phyloP scores from a whole-genome alignment of 2,888 invertebrate species.

The Tyria jacobaeae region DNA sequence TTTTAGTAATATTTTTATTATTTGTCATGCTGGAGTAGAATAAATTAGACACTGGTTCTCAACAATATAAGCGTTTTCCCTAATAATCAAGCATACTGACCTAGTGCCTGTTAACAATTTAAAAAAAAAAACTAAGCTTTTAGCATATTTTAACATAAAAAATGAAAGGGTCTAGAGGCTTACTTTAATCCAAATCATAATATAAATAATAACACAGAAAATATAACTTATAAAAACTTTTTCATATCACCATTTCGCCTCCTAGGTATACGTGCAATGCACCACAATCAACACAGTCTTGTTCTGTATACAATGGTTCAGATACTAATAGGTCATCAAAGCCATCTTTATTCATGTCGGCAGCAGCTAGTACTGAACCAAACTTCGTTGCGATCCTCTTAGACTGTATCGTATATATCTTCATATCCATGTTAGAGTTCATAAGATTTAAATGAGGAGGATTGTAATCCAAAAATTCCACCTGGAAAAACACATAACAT shows the following conservation, averaged over 20 bases:
- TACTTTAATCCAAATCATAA: too few relatives aligned
- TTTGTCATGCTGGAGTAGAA: too few relatives aligned
- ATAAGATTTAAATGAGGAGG: neutral
- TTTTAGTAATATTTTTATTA: too few relatives aligned
- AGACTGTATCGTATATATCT: neutral
- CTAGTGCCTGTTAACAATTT: too few relatives aligned
- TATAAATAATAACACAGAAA: neutral
- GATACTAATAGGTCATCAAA: conserved; percentile 34
- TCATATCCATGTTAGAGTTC: neutral
- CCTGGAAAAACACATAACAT: conserved; percentile 16
- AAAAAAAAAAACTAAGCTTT: too few relatives aligned
- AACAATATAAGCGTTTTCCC: too few relatives aligned
- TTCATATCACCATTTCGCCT: conserved; percentile 32
- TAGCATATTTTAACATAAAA: too few relatives aligned
- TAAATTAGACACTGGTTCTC: too few relatives aligned
- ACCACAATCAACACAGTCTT: conserved; percentile 39
- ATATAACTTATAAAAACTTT: neutral
- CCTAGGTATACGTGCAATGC: conserved; percentile 40
- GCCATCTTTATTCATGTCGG: conserved; percentile 34
- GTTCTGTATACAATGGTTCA: conserved; percentile 32
- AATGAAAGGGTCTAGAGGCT: too few relatives aligned
- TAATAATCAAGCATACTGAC: too few relatives aligned
- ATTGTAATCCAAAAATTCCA: conserved; percentile 29
- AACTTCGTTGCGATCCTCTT: conserved; percentile 31
- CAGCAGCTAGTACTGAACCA: conserved; percentile 28